Percentiles rank a stretch among this genome's conserved stretches.
Conservation (phyloP, 2,888 invertebrate species). For the Plagiodera versicolora region DNA sequence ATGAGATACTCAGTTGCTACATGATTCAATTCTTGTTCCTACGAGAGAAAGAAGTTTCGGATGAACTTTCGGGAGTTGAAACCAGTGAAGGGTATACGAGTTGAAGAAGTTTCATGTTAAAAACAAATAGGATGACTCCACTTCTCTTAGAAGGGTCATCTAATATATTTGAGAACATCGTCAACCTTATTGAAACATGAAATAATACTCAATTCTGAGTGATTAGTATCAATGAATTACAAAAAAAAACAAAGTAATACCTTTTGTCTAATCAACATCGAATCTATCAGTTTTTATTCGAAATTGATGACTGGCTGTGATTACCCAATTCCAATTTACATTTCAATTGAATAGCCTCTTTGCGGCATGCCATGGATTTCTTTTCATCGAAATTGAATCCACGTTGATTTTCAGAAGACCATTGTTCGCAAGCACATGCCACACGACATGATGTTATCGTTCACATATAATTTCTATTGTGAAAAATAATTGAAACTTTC, state of each 20-base stretch:
- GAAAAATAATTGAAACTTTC: neutral
- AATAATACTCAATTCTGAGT: too few species aligned
- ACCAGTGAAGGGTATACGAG: neutral
- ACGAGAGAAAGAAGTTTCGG: neutral
- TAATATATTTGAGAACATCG: too few species aligned
- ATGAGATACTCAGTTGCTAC: slow-evolving; percentile 25
- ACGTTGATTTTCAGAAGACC: neutral
- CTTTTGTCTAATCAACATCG: too few species aligned
- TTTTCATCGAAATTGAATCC: neutral
- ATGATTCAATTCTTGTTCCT: slow-evolving; percentile 20
- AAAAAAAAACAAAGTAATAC: too few species aligned
- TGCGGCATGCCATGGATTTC: neutral
- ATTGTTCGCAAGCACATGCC: neutral
- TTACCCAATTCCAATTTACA: neutral
- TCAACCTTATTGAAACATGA: too few species aligned
- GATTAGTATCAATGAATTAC: too few species aligned
- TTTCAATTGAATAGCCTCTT: neutral
- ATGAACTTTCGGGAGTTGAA: slow-evolving; percentile 19
- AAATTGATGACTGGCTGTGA: neutral
- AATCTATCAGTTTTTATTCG: neutral
- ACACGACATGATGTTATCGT: neutral
- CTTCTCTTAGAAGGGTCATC: too few species aligned
- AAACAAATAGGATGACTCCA: too few species aligned
- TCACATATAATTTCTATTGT: neutral
- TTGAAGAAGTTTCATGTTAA: too few species aligned